A percentile compares a stretch with the other conserved stretches of the same genome.
These are phyloP conservation scores for Xiphophorus birchmanni DNA, from an alignment of 2,797 vertebrate species.

Conservation along the genomic window DNA sequence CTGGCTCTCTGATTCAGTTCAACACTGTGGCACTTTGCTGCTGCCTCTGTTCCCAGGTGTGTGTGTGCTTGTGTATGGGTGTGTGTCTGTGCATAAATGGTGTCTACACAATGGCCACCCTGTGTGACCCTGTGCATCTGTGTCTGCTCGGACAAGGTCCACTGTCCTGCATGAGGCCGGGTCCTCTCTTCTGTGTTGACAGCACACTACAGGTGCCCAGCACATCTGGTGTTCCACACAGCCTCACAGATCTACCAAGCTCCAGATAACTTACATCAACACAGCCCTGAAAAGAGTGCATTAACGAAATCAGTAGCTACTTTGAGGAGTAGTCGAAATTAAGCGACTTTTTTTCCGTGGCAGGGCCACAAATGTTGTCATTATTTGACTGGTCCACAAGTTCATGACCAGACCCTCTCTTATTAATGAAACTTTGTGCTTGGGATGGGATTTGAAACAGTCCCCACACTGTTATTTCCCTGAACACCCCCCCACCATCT, in stretches of 20 bases:
- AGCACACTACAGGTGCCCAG: slow-evolving; percentile 73
- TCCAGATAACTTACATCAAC: slow-evolving; percentile 53
- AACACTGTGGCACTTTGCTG: slow-evolving; percentile 67
- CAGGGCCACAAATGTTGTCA: slow-evolving; percentile 60
- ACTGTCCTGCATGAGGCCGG: slow-evolving; percentile 65
- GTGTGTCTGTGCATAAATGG: slow-evolving; percentile 47
- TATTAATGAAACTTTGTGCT: slow-evolving; percentile 76
- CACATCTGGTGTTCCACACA: slow-evolving; percentile 70
- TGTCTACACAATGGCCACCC: slow-evolving; percentile 66
- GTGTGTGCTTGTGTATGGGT: slow-evolving; percentile 31
- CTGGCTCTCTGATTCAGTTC: slow-evolving; percentile 62
- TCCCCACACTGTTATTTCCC: slow-evolving; percentile 75
- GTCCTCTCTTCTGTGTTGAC: slow-evolving; percentile 60
- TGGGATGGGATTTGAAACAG: slow-evolving; percentile 68
- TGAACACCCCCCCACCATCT: slow-evolving; percentile 58
- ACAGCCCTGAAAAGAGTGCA: slow-evolving; percentile 39
- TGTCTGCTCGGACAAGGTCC: slow-evolving; percentile 68
- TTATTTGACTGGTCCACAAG: slow-evolving; percentile 75
- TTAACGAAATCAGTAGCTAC: slow-evolving; percentile 54
- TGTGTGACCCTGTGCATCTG: slow-evolving; percentile 79
- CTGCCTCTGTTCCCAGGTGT: slow-evolving; percentile 63
- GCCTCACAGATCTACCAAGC: slow-evolving; percentile 50
- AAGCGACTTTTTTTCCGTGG: slow-evolving; percentile 41
- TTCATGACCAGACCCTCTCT: slow-evolving; percentile 67
- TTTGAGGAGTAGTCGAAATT: slow-evolving; percentile 60